phyloP scores from a whole-genome alignment of 2,113 vertebrate genomes.

The Panurus biarmicus region DNA sequence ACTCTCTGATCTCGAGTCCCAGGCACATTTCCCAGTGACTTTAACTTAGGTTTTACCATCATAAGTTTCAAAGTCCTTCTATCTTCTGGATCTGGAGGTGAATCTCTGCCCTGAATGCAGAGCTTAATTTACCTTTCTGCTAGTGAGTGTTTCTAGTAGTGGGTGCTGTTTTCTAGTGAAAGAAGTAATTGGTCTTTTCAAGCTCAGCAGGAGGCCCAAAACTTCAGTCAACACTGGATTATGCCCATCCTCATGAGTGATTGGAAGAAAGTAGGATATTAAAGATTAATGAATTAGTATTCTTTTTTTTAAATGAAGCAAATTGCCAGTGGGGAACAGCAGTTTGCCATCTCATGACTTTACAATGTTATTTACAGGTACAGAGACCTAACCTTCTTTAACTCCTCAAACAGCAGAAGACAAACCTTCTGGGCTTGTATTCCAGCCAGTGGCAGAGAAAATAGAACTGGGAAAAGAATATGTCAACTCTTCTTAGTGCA shows the following conservation, averaged over 20 bases:
- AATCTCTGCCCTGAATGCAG: not conserved
- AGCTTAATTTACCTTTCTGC: not conserved
- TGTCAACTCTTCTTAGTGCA: not conserved
- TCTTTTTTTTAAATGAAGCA: not conserved
- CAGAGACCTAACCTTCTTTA: not conserved
- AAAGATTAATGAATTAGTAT: not conserved
- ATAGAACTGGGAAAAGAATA: not conserved
- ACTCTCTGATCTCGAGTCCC: not conserved
- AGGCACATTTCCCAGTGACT: not conserved
- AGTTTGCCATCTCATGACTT: not conserved
- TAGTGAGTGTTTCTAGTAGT: not conserved
- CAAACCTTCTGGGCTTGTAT: not conserved
- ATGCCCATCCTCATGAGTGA: not conserved
- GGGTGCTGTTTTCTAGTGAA: not conserved
- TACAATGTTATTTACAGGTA: not conserved
- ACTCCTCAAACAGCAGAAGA: not conserved
- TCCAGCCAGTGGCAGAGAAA: not conserved
- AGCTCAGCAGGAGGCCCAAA: not conserved
- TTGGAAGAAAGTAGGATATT: not conserved
- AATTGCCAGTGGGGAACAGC: not conserved
- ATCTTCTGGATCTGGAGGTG: not conserved
- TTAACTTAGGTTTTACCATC: not conserved
- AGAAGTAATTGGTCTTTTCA: not conserved
- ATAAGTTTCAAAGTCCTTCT: not conserved
- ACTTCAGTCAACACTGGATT: not conserved